A percentile compares a stretch with the other conserved stretches of the same genome.
Conservation (phyloP, 2,888 invertebrate species). For the Epinotia demarniana region DNA sequence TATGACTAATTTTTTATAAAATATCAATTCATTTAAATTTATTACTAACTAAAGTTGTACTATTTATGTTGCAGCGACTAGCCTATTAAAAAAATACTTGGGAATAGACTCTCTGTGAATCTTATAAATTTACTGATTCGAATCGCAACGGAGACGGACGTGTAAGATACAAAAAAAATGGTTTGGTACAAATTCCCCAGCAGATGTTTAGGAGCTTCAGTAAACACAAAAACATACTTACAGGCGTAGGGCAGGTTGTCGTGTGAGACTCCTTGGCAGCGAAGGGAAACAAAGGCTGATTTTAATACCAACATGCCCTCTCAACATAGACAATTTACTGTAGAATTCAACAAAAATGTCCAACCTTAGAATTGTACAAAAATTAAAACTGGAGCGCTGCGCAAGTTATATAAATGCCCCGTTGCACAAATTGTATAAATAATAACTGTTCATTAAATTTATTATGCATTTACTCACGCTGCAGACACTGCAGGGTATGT, state of each 20-base stretch:
- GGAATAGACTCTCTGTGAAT: not conserved
- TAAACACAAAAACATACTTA: conserved; percentile 76
- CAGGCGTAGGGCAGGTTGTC: conserved; percentile 86
- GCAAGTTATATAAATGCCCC: too few relatives aligned
- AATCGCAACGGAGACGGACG: not conserved
- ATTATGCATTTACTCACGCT: too few relatives aligned
- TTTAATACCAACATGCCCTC: conserved; percentile 12
- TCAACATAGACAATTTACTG: conserved; percentile 9
- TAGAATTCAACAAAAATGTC: not conserved
- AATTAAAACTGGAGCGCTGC: too few relatives aligned
- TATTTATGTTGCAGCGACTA: not conserved
- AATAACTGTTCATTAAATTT: too few relatives aligned
- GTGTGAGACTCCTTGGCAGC: conserved; percentile 85
- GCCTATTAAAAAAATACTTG: not conserved
- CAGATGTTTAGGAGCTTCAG: not conserved
- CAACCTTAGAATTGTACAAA: not conserved
- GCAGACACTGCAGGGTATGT: too few relatives aligned
- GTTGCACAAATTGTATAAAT: too few relatives aligned
- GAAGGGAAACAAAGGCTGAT: conserved; percentile 60
- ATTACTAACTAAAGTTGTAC: conserved; percentile 3
- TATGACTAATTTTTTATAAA: not conserved
- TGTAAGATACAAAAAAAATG: not conserved
- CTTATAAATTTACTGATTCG: not conserved
- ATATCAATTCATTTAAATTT: not conserved
- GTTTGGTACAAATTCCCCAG: conserved; percentile 6